These are phyloP conservation scores for Poecilus cupreus DNA, from an alignment of 2,888 invertebrate genomes.

Conservation along the genomic window DNA sequence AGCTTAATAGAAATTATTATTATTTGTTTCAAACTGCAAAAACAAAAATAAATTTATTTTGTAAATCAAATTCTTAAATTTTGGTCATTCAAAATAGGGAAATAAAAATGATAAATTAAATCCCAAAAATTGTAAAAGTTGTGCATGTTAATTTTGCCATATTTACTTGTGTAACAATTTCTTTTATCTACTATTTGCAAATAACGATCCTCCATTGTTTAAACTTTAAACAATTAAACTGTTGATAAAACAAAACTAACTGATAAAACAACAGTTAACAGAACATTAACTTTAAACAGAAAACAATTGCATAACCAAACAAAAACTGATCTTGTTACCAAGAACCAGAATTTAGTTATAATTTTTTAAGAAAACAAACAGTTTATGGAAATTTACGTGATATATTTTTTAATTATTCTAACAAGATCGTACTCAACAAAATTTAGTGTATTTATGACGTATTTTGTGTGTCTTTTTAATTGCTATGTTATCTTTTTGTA, in stretches of 20 bases:
- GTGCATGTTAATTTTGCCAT: too few species aligned
- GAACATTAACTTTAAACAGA: background rate
- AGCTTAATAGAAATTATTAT: too few species aligned
- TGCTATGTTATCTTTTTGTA: constrained; percentile 20
- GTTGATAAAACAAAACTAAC: background rate
- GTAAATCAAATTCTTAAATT: too few species aligned
- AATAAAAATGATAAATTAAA: too few species aligned
- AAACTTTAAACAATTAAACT: background rate
- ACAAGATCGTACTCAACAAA: background rate
- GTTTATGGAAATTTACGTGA: constrained; percentile 42
- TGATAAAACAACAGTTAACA: background rate
- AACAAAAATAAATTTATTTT: too few species aligned
- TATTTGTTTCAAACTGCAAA: too few species aligned
- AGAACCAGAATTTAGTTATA: background rate
- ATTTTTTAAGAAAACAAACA: constrained; percentile 7
- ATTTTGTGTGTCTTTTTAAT: background rate
- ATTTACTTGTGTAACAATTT: background rate
- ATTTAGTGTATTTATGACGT: constrained; percentile 12
- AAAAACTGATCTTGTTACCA: constrained; percentile 11
- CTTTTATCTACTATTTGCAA: background rate
- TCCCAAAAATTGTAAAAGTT: too few species aligned
- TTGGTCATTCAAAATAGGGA: too few species aligned
- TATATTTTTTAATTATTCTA: constrained; percentile 28
- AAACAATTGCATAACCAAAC: constrained; percentile 2
- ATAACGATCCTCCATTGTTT: background rate